These are phyloP conservation scores for Abrostola tripartita DNA, from an alignment of 2,888 invertebrate species.

Conservation along the genomic window DNA sequence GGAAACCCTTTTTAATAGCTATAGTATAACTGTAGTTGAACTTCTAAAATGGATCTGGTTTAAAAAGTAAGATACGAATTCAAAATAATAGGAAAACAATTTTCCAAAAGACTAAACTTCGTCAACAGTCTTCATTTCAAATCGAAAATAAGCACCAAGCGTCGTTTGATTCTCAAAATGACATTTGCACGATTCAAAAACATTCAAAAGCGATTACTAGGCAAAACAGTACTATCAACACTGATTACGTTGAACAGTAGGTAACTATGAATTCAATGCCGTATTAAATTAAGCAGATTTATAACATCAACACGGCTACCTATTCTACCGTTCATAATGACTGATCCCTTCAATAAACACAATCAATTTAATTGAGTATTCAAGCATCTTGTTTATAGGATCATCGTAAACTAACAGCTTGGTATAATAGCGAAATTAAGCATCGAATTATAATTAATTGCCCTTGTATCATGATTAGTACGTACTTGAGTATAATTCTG, in stretches of 20 bases:
- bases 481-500: neutral
- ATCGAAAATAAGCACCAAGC: slow-evolving; percentile 8
- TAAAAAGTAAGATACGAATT: neutral
- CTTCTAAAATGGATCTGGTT: too few species aligned
- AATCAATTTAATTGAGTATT: slow-evolving; percentile 63
- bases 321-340: slow-evolving; percentile 49
- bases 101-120: slow-evolving; percentile 8
- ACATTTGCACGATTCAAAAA: slow-evolving; percentile 9
- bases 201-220: slow-evolving; percentile 6
- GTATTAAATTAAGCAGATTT: slow-evolving; percentile 6
- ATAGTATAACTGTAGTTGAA: too few species aligned
- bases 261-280: slow-evolving; percentile 1
- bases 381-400: slow-evolving; percentile 62
- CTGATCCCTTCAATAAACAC: slow-evolving; percentile 54
- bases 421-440: slow-evolving; percentile 60
- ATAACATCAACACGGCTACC: slow-evolving; percentile 20
- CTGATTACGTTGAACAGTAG: neutral
- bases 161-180: slow-evolving; percentile 3
- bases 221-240: slow-evolving; percentile 1
- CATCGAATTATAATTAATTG: slow-evolving; percentile 57
- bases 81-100: neutral
- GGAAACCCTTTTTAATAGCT: too few species aligned
- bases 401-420: slow-evolving; percentile 65
- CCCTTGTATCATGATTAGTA: slow-evolving; percentile 33
- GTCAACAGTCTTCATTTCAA: neutral